Conservation (phyloP, 1,140 invertebrate genomes). For the Hyles vespertilio region DNA sequence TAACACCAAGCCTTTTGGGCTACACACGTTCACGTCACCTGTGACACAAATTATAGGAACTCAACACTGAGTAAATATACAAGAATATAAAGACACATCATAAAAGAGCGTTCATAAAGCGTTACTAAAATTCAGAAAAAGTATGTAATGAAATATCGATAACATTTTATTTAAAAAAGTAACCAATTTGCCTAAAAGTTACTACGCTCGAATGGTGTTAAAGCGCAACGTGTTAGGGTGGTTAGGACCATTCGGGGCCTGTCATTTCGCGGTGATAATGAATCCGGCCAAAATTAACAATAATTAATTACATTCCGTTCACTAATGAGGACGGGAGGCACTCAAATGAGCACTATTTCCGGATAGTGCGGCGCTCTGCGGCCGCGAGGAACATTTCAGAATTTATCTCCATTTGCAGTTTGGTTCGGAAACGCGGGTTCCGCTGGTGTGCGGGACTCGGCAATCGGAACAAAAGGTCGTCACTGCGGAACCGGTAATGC, state of each 20-base stretch:
- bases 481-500: slow-evolving; percentile 47
- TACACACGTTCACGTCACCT: too few relatives aligned
- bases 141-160: too few relatives aligned
- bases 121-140: too few relatives aligned
- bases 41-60: too few relatives aligned
- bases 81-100: too few relatives aligned
- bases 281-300: slow-evolving; percentile 34
- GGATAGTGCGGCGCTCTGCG: slow-evolving; percentile 24
- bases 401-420: slow-evolving; percentile 49
- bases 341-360: slow-evolving; percentile 39
- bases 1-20: too few relatives aligned
- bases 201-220: too few relatives aligned
- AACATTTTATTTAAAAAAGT: too few relatives aligned
- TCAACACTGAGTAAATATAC: too few relatives aligned
- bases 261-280: slow-evolving; percentile 25
- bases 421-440: slow-evolving; percentile 38
- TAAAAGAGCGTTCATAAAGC: too few relatives aligned
- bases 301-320: slow-evolving; percentile 44
- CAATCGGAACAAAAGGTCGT: slow-evolving; percentile 43
- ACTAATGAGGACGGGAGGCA: slow-evolving; percentile 27
- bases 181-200: too few relatives aligned
- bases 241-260: slow-evolving; percentile 15
- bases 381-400: slow-evolving; percentile 23
- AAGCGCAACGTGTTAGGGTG: slow-evolving; percentile 19
- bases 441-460: slow-evolving; percentile 28